phyloP scores from a whole-genome alignment of 2,797 vertebrate genomes.

The Hylomyscus alleni region DNA sequence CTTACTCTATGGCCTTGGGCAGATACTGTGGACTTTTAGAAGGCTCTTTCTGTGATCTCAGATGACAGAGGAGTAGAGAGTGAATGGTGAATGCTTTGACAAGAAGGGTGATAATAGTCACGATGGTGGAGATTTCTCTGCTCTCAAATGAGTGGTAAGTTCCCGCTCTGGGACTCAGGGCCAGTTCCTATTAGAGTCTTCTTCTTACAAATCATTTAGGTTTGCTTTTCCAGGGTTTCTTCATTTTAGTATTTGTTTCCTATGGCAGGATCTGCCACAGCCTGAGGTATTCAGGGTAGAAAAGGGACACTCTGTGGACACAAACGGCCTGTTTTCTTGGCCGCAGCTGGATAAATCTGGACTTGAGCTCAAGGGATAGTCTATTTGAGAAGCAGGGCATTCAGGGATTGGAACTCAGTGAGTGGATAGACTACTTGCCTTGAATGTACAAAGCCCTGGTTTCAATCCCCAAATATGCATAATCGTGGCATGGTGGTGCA shows the following conservation, averaged over 20 bases:
- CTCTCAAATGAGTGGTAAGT: neutral
- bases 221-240: neutral
- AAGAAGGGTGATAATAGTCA: neutral
- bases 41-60: neutral
- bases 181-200: neutral
- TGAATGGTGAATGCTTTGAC: neutral
- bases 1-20: neutral
- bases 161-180: neutral
- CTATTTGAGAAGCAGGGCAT: neutral
- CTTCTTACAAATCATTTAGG: neutral
- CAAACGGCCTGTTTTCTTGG: neutral
- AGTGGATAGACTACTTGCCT: neutral
- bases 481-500: neutral
- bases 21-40: neutral
- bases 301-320: neutral
- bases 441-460: neutral
- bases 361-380: neutral
- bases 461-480: neutral
- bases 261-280: neutral
- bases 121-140: neutral
- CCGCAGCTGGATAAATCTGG: neutral
- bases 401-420: neutral
- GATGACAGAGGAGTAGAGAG: neutral
- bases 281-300: conserved; percentile 15
- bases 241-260: neutral